Evolutionary conservation across 2,797 vertebrate genomes (phyloP).

Genomic region (Sarcophilus harrisii): DNA sequence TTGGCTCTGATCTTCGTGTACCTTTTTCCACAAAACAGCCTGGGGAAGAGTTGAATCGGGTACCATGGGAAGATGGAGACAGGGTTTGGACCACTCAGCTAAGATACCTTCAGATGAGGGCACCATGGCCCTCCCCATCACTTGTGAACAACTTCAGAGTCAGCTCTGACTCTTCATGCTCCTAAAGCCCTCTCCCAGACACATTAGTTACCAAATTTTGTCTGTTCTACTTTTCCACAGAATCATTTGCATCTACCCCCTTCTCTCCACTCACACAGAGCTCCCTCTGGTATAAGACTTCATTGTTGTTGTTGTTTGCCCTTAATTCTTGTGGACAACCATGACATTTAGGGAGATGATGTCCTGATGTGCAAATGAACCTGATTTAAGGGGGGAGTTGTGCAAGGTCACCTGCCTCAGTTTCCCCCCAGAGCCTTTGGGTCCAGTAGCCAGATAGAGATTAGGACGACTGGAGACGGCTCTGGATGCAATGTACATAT

Average conservation of each 20-base stretch:
- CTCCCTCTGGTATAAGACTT: background rate
- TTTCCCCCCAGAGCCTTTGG: too few species aligned
- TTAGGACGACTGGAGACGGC: too few species aligned
- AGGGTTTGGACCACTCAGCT: background rate
- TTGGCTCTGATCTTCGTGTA: background rate
- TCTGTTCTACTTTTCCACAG: background rate
- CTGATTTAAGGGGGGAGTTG: too few species aligned
- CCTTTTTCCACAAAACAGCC: background rate
- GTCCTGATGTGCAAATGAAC: too few species aligned
- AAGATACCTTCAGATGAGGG: background rate
- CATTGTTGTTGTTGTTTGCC: too few species aligned
- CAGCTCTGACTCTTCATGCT: background rate
- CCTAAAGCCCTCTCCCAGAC: fast-evolving
- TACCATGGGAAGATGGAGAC: background rate
- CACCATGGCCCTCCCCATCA: background rate
- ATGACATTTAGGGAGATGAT: too few species aligned
- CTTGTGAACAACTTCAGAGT: background rate
- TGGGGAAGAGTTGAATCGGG: background rate
- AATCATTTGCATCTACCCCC: background rate
- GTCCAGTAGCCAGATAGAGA: too few species aligned
- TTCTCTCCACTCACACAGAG: background rate
- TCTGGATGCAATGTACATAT: too few species aligned
- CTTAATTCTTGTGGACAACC: too few species aligned
- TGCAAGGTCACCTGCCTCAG: too few species aligned
- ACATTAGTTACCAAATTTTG: background rate